Conservation (phyloP, 2,113 vertebrate genomes). For the Excalfactoria chinensis region DNA sequence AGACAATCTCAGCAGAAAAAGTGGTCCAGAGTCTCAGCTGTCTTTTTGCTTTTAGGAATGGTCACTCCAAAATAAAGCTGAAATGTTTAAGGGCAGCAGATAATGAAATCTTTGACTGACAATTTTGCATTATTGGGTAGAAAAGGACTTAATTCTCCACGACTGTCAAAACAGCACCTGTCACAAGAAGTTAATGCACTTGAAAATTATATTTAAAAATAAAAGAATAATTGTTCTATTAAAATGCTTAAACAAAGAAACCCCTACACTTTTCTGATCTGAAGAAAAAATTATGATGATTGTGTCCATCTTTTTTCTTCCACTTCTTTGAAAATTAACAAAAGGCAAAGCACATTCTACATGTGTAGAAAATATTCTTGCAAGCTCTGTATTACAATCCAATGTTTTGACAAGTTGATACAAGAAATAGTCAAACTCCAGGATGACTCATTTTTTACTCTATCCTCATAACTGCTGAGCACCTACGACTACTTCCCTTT, state of each 20-base stretch:
- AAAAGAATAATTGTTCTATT: conserved; percentile 42
- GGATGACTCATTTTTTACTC: conserved; percentile 57
- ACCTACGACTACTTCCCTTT: conserved; percentile 1
- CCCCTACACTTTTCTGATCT: conserved; percentile 28
- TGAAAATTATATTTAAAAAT: conserved; percentile 26
- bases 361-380: conserved; percentile 3
- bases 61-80: background rate
- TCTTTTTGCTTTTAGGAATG: background rate
- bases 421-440: conserved; percentile 55
- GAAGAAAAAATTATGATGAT: conserved; percentile 32
- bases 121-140: background rate
- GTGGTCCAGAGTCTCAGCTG: background rate
- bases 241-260: conserved; percentile 53
- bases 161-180: background rate
- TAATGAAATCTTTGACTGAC: background rate
- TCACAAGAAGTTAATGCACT: conserved; percentile 20
- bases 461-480: background rate
- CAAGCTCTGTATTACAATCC: conserved; percentile 42
- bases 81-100: background rate
- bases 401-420: conserved; percentile 65
- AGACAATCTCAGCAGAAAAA: background rate
- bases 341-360: conserved; percentile 30
- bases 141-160: background rate
- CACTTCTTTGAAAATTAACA: conserved; percentile 42
- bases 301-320: conserved; percentile 35